Base-by-base conservation (phyloP, 1,140 invertebrate species). In the Whitmania pigra region DNA sequence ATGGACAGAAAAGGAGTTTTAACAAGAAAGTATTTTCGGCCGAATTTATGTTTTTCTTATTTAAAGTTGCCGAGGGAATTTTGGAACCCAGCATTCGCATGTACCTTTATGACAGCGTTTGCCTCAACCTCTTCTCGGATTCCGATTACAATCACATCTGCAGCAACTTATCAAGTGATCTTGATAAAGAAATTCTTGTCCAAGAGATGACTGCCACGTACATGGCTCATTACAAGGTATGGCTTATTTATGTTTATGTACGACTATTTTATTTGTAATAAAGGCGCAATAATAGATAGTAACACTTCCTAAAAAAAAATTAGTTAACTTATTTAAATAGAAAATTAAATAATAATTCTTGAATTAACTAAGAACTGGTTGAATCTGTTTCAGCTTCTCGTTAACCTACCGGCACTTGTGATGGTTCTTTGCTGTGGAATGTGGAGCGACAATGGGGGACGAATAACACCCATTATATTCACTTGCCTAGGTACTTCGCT, bases 381-480 rank as follows among this genome's bases (percentile, higher is more conserved):
- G 11, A 49, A 49, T 15, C 43, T 63, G 22, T 63, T 63, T 11
- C 57, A 63, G 57, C 74, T 81, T n/a, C 73, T 82, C 18, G 75
- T 81, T 5, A 81, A 80, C 72, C 60, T 81, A 13, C 81, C 81
- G 0, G 80, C 80, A 29, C 76, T 81, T 3, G 60, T 81, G 53
- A 73, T 82, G 0, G 77, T 77, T 31, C 74, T 82, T n/a, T 79
- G 80, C 67, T 81, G 79, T 71, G 81, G 81, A 13, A 78, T 80
- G 15, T 82, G 81, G 78, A 82, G 80, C 71, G 81, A 82, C 73
- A 75, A 73, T 20, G 74, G 78, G 29, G 80, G 80, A 13, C 73
- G 81, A 67, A 82, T 81, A 74, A 73, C 81, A 27, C 81, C 81
- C 5, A 79, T 82, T 76, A 78, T 82, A 72, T 69, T 81, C 7